phyloP scores from a whole-genome alignment of 2,888 invertebrate species.

The Micoletzkya japonica region DNA sequence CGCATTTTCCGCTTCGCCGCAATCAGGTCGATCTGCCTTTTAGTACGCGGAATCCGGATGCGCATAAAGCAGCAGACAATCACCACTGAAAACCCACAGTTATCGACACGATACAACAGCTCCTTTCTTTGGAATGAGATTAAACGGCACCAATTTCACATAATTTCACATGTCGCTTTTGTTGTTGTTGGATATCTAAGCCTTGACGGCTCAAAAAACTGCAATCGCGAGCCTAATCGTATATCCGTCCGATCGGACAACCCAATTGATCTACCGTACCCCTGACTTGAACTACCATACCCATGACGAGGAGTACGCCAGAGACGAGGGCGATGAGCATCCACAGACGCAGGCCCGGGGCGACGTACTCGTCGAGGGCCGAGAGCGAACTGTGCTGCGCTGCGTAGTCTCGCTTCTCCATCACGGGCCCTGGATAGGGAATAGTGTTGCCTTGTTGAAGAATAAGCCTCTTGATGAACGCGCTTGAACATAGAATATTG shows the following conservation, averaged over 20 bases:
- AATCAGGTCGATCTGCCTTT: constrained; percentile 60
- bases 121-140: too few species aligned
- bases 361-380: constrained; percentile 58
- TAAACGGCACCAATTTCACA: not conserved
- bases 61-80: constrained; percentile 63
- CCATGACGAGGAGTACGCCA: constrained; percentile 62
- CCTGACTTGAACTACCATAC: constrained; percentile 35
- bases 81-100: constrained; percentile 48
- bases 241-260: too few species aligned
- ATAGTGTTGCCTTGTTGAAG: not conserved
- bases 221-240: not conserved
- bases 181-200: not conserved
- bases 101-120: not conserved
- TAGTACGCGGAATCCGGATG: constrained; percentile 61
- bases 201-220: not conserved
- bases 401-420: not conserved
- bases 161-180: not conserved
- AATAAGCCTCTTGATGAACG: too few species aligned
- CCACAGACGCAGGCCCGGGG: constrained; percentile 62
- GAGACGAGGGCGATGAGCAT: constrained; percentile 62
- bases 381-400: constrained; percentile 34
- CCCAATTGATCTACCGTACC: not conserved
- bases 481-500: too few species aligned
- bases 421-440: not conserved
- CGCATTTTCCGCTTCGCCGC: constrained; percentile 53